Conservation (phyloP, 2,888 invertebrate genomes). For the Archips xylosteana region DNA sequence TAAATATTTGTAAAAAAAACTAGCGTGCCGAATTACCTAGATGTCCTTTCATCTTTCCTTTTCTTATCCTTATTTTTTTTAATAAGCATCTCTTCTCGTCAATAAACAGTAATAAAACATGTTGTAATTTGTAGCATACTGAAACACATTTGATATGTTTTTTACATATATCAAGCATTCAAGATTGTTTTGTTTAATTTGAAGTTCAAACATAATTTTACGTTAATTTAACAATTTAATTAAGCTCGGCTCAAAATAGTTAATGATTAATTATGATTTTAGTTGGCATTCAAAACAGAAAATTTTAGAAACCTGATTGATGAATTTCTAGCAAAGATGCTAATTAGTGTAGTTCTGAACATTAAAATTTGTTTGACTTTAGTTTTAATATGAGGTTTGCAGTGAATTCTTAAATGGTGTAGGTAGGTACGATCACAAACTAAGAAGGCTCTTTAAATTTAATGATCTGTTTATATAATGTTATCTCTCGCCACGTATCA, state of each 20-base stretch:
- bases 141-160: neutral
- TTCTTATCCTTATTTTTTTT: no score
- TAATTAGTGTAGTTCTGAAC: neutral
- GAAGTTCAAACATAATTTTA: neutral
- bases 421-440: no score
- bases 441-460: no score
- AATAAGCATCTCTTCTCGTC: no score
- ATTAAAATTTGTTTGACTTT: neutral
- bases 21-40: no score
- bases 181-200: neutral
- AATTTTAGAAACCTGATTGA: neutral
- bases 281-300: neutral
- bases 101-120: neutral
- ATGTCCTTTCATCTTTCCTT: no score
- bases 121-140: no score
- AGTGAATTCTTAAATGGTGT: neutral
- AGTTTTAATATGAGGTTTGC: neutral
- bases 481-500: neutral
- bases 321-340: neutral
- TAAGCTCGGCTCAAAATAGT: neutral
- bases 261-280: conserved; percentile 20
- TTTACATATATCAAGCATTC: neutral
- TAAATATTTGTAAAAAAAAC: no score
- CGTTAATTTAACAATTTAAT: conserved; percentile 6
- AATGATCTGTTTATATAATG: neutral